A percentile compares a stretch with the other conserved stretches of the same genome.
These are phyloP conservation scores for Alcedo quadribrachys DNA, from an alignment of 2,797 vertebrate species.

Conservation along the genomic window DNA sequence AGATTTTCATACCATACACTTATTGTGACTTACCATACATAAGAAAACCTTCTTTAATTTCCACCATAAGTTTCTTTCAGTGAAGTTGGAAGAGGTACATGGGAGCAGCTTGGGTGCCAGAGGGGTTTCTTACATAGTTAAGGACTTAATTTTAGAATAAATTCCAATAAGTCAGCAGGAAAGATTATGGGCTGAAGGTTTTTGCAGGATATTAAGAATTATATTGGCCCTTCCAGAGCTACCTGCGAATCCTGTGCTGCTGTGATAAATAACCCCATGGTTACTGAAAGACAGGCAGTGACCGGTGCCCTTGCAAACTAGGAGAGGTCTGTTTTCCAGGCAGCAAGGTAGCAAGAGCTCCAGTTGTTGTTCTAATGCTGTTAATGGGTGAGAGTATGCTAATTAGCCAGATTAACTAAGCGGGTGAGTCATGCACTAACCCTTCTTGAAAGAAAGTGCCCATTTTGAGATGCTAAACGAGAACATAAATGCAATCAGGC, in stretches of 20 bases:
- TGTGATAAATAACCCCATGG: slow-evolving; percentile 9
- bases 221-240: slow-evolving; percentile 7
- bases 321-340: slow-evolving; percentile 64
- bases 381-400: slow-evolving; percentile 80
- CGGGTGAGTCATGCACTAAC: slow-evolving; percentile 79
- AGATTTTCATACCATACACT: slow-evolving; percentile 20
- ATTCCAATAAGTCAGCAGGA: slow-evolving; percentile 56
- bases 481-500: slow-evolving; percentile 79
- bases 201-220: slow-evolving; percentile 61
- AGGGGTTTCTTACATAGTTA: slow-evolving; percentile 59
- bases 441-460: slow-evolving; percentile 78
- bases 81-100: slow-evolving; percentile 64
- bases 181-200: slow-evolving; percentile 27
- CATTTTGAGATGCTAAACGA: slow-evolving; percentile 81
- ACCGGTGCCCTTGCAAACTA: slow-evolving; percentile 54
- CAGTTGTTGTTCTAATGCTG: slow-evolving; percentile 76
- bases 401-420: slow-evolving; percentile 83
- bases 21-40: background rate
- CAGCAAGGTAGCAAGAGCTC: slow-evolving; percentile 52
- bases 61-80: slow-evolving; percentile 22
- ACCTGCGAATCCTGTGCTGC: slow-evolving; percentile 12
- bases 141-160: slow-evolving; percentile 69
- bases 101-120: slow-evolving; percentile 49
- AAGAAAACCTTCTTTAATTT: slow-evolving; percentile 59
- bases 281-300: slow-evolving; percentile 22